These are phyloP conservation scores for Perccottus glenii DNA, from an alignment of 2,113 vertebrate species.

Conservation along the genomic window DNA sequence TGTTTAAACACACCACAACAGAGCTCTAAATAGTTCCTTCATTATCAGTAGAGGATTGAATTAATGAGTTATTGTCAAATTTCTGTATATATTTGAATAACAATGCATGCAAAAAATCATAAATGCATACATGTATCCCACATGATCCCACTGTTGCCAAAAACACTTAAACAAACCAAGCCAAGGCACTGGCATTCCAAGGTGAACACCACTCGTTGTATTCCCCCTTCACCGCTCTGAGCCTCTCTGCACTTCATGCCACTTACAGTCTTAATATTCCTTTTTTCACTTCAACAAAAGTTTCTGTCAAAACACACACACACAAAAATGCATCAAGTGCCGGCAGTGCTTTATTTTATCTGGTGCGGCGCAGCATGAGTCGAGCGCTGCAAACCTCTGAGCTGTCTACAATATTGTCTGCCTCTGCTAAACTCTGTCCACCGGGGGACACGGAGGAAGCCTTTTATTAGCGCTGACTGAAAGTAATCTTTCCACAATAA, in stretches of 20 bases:
- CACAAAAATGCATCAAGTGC: constrained; percentile 15
- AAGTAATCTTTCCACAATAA: constrained; percentile 31
- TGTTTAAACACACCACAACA: no score
- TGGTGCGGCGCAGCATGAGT: constrained; percentile 57
- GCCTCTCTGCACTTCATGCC: constrained; percentile 29
- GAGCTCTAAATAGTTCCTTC: no score
- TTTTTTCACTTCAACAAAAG: constrained; percentile 41
- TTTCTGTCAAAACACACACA: constrained; percentile 50
- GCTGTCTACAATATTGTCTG: constrained; percentile 60
- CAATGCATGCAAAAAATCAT: neutral
- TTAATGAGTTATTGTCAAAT: no score
- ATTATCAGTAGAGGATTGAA: no score
- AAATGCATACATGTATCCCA: constrained; percentile 13
- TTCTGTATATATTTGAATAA: neutral
- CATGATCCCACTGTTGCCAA: constrained; percentile 9
- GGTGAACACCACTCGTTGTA: constrained; percentile 38
- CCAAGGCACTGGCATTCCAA: constrained; percentile 17
- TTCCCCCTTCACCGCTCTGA: constrained; percentile 35
- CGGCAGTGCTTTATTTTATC: constrained; percentile 58
- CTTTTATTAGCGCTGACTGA: constrained; percentile 39
- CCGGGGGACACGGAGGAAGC: constrained; percentile 17
- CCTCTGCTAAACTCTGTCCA: constrained; percentile 46
- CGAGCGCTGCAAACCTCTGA: constrained; percentile 53
- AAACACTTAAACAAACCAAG: constrained; percentile 17
- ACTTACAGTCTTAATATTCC: constrained; percentile 48